These are phyloP conservation scores for Syngnathus rostellatus DNA, from an alignment of 2,797 vertebrate species.

Conservation along the genomic window DNA sequence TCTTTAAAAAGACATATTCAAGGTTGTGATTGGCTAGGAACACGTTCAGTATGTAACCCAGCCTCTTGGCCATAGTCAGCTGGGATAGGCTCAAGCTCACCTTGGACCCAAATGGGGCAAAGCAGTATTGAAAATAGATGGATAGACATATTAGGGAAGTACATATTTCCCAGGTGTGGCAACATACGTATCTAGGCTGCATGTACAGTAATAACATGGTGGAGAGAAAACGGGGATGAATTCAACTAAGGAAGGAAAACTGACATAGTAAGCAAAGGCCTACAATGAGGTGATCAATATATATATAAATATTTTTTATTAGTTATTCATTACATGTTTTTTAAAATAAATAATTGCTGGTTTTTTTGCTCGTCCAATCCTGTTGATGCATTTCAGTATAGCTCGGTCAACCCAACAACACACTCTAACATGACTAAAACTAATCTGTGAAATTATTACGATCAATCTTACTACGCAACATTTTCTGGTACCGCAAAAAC, in stretches of 20 bases:
- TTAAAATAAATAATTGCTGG: too few species aligned
- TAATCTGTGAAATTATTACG: too few species aligned
- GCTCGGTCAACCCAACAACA: too few species aligned
- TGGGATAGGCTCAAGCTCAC: not conserved
- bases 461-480: too few species aligned
- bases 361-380: too few species aligned
- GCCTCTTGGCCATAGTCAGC: not conserved
- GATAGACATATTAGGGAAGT: conserved; percentile 16
- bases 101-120: not conserved
- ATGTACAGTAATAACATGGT: conserved; percentile 1
- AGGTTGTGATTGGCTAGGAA: not conserved
- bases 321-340: too few species aligned
- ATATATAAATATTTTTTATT: too few species aligned
- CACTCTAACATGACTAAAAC: too few species aligned
- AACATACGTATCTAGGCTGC: conserved; percentile 21
- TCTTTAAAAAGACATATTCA: conserved; percentile 20
- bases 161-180: conserved; percentile 47
- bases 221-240: not conserved
- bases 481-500: not conserved
- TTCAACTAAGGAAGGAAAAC: too few species aligned
- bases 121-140: not conserved
- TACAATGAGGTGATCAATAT: not conserved
- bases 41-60: not conserved
- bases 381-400: too few species aligned
- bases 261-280: too few species aligned